Conservation (phyloP, 2,113 vertebrate genomes). For the Anser cygnoides region DNA sequence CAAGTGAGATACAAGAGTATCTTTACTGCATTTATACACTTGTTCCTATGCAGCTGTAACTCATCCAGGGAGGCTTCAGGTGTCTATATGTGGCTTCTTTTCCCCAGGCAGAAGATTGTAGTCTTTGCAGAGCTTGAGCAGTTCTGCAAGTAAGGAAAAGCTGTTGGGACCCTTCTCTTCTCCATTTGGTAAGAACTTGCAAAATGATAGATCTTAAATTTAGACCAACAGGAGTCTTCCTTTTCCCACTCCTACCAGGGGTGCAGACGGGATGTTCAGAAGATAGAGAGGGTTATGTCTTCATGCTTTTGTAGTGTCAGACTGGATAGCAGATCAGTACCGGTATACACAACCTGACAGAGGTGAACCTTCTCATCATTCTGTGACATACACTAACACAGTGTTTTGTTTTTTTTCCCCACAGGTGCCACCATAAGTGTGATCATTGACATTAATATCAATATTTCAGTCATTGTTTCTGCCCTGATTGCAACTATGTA, state of each 20-base stretch:
- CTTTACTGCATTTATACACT: not conserved
- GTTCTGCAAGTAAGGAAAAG: not conserved
- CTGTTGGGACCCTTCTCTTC: not conserved
- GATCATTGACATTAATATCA: constrained; percentile 91
- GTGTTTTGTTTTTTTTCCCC: not conserved
- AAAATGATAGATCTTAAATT: not conserved
- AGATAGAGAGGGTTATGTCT: not conserved
- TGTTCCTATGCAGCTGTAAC: not conserved
- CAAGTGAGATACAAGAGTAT: no score
- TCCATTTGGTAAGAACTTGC: not conserved
- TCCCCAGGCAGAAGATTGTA: not conserved
- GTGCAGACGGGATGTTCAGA: not conserved
- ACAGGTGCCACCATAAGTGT: constrained; percentile 96
- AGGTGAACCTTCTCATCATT: not conserved
- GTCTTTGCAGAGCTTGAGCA: not conserved
- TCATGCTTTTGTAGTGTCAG: not conserved
- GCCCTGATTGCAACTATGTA: constrained; percentile 93
- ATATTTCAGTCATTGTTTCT: constrained; percentile 89
- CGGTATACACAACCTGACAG: not conserved
- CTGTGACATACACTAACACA: not conserved
- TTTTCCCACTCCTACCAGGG: not conserved
- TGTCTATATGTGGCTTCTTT: not conserved
- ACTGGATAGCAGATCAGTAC: not conserved
- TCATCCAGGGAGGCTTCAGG: not conserved
- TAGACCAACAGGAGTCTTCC: not conserved